Evolutionary conservation across 2,113 vertebrate genomes (phyloP).

Genomic region (Mormyrus lacerda): DNA sequence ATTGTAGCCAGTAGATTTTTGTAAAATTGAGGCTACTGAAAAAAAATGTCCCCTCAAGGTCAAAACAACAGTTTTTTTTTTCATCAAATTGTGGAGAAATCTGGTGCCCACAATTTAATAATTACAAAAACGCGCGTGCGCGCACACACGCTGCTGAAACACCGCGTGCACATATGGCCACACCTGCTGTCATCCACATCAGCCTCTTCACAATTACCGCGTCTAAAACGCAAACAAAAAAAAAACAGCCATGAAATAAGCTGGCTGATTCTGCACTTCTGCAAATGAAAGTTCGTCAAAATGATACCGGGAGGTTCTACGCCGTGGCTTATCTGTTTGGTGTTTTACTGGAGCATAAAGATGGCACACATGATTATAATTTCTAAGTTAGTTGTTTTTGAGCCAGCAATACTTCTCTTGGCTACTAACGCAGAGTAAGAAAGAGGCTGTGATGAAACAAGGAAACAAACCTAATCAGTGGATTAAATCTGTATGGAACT

Average conservation of each 20-base stretch:
- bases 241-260: not conserved
- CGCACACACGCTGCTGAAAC: not conserved
- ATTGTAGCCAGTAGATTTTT: not conserved
- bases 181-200: not conserved
- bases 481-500: not conserved
- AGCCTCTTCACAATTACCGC: not conserved
- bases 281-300: not conserved
- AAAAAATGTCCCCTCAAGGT: not conserved
- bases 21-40: not conserved
- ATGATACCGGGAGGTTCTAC: not conserved
- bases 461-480: not conserved
- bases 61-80: not conserved
- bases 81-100: too few relatives aligned
- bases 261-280: not conserved
- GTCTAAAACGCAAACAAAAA: not conserved
- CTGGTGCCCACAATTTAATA: too few relatives aligned
- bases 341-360: not conserved
- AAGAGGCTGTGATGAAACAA: not conserved
- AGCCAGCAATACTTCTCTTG: not conserved
- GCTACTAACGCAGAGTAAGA: not conserved
- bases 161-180: not conserved
- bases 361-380: not conserved
- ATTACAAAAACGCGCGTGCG: slow-evolving; percentile 4
- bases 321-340: not conserved
- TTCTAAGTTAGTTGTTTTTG: not conserved